Conservation (phyloP, 2,888 invertebrate genomes). For the Alloscopus bannaensis region DNA sequence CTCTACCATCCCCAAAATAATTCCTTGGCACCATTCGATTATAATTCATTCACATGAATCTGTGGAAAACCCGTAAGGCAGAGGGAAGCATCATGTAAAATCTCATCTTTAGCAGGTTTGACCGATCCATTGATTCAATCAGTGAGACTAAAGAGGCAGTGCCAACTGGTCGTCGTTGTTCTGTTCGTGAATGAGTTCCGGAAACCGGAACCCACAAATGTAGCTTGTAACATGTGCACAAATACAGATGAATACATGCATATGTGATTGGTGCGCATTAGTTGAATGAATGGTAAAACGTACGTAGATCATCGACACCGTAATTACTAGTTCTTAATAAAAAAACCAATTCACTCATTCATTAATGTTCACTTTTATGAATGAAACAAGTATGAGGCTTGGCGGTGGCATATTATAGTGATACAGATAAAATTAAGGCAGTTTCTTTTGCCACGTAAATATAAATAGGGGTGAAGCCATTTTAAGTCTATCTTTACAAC, state of each 20-base stretch:
- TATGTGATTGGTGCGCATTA: no score
- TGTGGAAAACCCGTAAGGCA: no score
- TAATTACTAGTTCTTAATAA: constrained; percentile 1
- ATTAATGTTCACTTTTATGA: constrained; percentile 15
- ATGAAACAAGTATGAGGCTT: constrained; percentile 26
- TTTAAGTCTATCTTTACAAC: background rate
- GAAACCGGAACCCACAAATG: constrained; percentile 51
- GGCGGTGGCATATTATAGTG: constrained; percentile 1
- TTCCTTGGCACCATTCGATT: no score
- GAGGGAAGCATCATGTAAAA: no score
- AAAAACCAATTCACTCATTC: constrained; percentile 35
- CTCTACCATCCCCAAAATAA: no score
- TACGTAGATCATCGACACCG: background rate
- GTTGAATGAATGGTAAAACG: constrained; percentile 9
- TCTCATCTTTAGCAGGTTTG: no score
- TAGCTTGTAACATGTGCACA: no score
- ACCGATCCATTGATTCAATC: no score
- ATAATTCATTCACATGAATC: no score
- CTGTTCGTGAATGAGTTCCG: constrained; percentile 15
- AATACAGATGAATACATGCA: no score
- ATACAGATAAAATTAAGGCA: constrained; percentile 31
- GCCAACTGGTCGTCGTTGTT: background rate
- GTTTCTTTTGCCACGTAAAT: background rate
- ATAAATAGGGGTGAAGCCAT: background rate
- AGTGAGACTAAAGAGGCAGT: background rate